phyloP scores from a whole-genome alignment of 1,140 invertebrate species.

The Portunus trituberculatus region DNA sequence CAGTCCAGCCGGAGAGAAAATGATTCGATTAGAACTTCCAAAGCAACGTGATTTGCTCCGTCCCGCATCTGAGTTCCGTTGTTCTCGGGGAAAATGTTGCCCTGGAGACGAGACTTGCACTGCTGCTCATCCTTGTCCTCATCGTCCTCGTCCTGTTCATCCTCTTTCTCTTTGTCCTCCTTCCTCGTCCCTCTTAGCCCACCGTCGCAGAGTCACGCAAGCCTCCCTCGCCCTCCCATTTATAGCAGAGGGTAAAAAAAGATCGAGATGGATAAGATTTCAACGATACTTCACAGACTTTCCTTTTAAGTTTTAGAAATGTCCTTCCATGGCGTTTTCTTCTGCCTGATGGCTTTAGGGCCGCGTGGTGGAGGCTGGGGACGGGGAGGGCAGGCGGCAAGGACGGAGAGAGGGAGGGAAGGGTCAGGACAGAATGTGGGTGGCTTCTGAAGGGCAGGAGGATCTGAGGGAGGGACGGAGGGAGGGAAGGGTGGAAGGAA shows the following conservation, averaged over 20 bases:
- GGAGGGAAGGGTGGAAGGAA: not conserved
- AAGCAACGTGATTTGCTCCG: not conserved
- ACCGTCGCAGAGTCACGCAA: not conserved
- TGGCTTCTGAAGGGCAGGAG: too few species aligned
- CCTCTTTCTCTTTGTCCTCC: not conserved
- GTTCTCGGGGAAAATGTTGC: not conserved
- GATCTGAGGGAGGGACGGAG: not conserved
- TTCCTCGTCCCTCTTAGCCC: not conserved
- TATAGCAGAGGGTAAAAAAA: not conserved
- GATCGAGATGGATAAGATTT: not conserved
- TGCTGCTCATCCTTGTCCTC: not conserved
- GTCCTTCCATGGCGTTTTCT: not conserved
- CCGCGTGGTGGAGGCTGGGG: not conserved
- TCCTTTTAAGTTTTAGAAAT: constrained; percentile 14
- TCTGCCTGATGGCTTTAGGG: constrained; percentile 8
- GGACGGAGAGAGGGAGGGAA: not conserved
- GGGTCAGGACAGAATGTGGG: too few species aligned
- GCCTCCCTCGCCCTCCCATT: not conserved
- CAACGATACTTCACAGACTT: not conserved
- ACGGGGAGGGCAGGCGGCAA: not conserved
- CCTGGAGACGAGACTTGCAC: not conserved
- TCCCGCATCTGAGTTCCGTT: not conserved
- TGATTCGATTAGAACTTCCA: constrained; percentile 14
- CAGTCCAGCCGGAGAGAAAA: not conserved
- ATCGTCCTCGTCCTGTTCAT: not conserved